Base-by-base conservation (phyloP, 1,140 invertebrate genomes). In the Drosophila neocordata region DNA sequence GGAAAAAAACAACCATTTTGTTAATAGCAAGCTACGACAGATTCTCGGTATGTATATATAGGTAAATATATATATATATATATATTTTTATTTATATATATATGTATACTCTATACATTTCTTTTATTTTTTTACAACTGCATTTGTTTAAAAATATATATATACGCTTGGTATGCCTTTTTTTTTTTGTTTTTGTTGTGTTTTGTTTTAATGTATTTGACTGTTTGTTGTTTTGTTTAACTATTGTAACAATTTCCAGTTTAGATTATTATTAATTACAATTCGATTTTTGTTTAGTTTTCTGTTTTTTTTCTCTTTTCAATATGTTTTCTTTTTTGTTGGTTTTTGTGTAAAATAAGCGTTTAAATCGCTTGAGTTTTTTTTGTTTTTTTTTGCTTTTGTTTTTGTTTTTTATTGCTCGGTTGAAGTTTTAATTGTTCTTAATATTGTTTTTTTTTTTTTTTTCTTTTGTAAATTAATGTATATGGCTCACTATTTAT, bases 161-260 rank as follows among this genome's bases (percentile, higher is more conserved):
- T 58, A 57, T 53, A 62, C 34, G 27, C 12, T 59, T 64, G 52
- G 37, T 73, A 52, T 62, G 20, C 9, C n/a, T 37, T 73, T 15
- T 58, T 2, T 27, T 35, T 69, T 62, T 56, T 31, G 37, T 48
- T 37, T n/a, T n/a, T n/a, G n/a, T n/a, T n/a, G n/a, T n/a, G n/a
- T 12, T 41, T 8, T 57, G 24, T 60, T 55, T 31, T 6, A 31
- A 31, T 61, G 35, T 34, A 5, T 63, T 27, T 27, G 4, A 44
- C 1, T 41, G 20, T 44, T 44, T 61, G n/a, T 52, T 35, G 0
- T 56, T 48, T 48, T n/a, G 22, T 55, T 52, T 44, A 66, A 65
- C 74, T 77, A 77, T 77, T 77, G 70, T 77, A 77, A 77, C 70
- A 77, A 77, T 69, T 13, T 73, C 64, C 37, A 65, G 44, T 67